Evolutionary conservation across 2,797 vertebrate species (phyloP), one percentile per base, ranked within the genome.

Genomic region (Myotis daubentonii): DNA sequence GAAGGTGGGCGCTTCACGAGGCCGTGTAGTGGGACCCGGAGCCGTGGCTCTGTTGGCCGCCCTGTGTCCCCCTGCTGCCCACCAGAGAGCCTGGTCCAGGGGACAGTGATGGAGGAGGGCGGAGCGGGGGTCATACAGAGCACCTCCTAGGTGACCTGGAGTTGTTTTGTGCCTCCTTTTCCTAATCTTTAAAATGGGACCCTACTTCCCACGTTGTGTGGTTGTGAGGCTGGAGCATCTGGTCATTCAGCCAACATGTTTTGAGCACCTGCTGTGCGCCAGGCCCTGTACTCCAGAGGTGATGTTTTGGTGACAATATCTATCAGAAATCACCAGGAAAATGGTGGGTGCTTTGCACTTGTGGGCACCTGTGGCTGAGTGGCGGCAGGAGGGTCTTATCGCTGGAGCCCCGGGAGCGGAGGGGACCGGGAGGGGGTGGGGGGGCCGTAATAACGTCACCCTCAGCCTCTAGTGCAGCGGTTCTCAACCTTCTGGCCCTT

Each of bases 1-100:
- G 95, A 96, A 94, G 96, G 92, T 97, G 91, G 87, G 97, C 97
- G 96, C 97, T 96, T 97, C 96, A 90, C 0, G 70, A 93, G 91
- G 91, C 95, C 72, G n/a, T 92, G 96, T 97, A 97, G 94, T 95
- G 88, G 51, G 80, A 86, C 95, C 86, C 49, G 25, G 87, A 89
- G n/a, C 80, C 30, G 0, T 25, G 68, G 47, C 78, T 84, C 74
- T 84, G 79, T 75, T 47, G 51, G 81, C 16, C 44, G 68, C 8
- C 3, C 19, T 74, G 28, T 44, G 15, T 36, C 23, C 28, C n/a
- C 28, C 65, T 57, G 68, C 71, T 70, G 44, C 25, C 22, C 91
- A 41, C 41, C 60, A 17, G 83, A 76, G 55, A 88, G 36, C 70
- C 76, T 38, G n/a, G 38, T 28, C 72, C 25, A 28, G 78, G 62